These are phyloP conservation scores for Gonatopus flavifemur DNA, from an alignment of 1,140 invertebrate genomes.

Conservation along the genomic window DNA sequence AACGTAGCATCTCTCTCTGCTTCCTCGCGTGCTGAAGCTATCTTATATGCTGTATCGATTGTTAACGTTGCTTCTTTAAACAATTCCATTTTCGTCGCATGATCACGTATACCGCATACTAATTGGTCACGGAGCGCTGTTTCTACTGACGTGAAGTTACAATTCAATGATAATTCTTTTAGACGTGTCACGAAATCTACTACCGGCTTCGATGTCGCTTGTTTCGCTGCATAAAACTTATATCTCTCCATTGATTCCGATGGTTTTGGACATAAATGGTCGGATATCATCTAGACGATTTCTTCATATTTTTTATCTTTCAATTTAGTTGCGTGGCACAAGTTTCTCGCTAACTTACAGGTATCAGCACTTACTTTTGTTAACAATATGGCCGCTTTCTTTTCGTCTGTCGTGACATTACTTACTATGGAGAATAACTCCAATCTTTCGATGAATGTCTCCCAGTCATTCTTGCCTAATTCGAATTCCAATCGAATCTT, in stretches of 20 bases:
- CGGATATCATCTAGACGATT: constrained; percentile 23
- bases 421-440: neutral
- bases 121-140: constrained; percentile 9
- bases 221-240: constrained; percentile 31
- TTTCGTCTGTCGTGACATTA: neutral
- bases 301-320: constrained; percentile 23
- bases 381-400: neutral
- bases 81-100: constrained; percentile 4
- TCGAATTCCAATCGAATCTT: neutral
- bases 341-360: constrained; percentile 6
- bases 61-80: constrained; percentile 11
- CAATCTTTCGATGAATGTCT: neutral
- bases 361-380: neutral
- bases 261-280: constrained; percentile 34
- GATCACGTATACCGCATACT: constrained; percentile 14
- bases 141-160: constrained; percentile 18
- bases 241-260: constrained; percentile 38
- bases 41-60: constrained; percentile 6
- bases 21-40: constrained; percentile 7
- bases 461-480: neutral
- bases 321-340: constrained; percentile 23
- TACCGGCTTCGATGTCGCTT: constrained; percentile 25
- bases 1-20: constrained; percentile 15
- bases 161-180: constrained; percentile 28
- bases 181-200: constrained; percentile 30